phyloP scores from a whole-genome alignment of 2,113 vertebrate species.

The Saccopteryx bilineata region DNA sequence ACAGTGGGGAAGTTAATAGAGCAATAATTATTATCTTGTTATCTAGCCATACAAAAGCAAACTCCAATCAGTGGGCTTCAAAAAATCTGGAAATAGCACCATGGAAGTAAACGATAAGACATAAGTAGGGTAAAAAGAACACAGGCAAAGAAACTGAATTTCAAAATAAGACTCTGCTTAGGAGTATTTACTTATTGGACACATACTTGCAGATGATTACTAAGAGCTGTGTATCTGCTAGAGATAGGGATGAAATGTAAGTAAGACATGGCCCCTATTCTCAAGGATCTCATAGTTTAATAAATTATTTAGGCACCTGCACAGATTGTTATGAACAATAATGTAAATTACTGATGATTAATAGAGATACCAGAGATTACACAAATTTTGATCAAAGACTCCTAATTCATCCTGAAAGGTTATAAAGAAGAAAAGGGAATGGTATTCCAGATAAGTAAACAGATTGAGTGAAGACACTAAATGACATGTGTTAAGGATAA shows the following conservation, averaged over 20 bases:
- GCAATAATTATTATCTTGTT: neutral
- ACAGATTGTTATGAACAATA: neutral
- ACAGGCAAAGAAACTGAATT: neutral
- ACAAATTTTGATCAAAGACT: neutral
- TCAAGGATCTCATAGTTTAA: neutral
- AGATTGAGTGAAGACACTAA: neutral
- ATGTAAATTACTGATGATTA: neutral
- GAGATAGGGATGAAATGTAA: neutral
- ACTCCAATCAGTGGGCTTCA: neutral
- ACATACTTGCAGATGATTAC: neutral
- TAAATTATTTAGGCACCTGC: conserved; percentile 2
- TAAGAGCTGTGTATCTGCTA: neutral
- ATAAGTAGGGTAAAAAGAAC: neutral
- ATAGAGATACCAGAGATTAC: neutral
- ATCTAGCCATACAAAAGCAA: neutral
- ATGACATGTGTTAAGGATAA: neutral
- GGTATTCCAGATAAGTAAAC: neutral
- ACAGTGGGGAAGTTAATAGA: neutral
- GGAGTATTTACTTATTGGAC: neutral
- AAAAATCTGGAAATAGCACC: neutral
- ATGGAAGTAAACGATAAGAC: neutral
- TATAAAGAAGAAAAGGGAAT: neutral
- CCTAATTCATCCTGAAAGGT: neutral
- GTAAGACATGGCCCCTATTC: neutral
- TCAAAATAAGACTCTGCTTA: neutral